Evolutionary conservation across 2,113 vertebrate genomes (phyloP).

Genomic region (Trichechus manatus): DNA sequence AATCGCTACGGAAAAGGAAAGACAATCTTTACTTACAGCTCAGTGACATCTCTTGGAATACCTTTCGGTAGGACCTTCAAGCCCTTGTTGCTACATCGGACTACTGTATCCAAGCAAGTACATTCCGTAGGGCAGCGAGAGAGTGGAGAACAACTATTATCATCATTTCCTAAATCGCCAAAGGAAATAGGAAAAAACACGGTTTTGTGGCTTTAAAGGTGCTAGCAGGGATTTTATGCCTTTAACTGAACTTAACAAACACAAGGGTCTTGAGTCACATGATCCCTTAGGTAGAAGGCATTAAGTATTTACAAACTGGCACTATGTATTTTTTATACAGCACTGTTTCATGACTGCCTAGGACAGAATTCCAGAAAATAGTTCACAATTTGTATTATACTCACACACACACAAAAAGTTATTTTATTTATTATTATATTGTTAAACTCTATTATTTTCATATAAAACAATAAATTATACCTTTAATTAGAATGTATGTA

Average conservation of each 20-base stretch:
- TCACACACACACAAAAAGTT: background rate
- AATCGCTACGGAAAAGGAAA: slow-evolving; percentile 26
- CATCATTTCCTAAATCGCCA: slow-evolving; percentile 92
- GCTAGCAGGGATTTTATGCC: background rate
- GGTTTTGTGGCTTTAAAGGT: slow-evolving; percentile 1
- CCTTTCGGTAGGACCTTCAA: slow-evolving; percentile 95
- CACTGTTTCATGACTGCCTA: background rate
- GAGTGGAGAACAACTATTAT: slow-evolving; percentile 96
- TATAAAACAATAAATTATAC: background rate
- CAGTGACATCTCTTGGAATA: slow-evolving; percentile 97
- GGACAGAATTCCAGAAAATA: slow-evolving; percentile 42
- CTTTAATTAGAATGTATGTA: slow-evolving; percentile 4
- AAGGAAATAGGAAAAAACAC: slow-evolving; percentile 55
- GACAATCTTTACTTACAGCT: slow-evolving; percentile 93
- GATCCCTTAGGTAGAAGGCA: background rate
- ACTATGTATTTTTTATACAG: background rate
- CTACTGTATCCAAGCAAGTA: slow-evolving; percentile 98
- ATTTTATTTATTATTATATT: background rate
- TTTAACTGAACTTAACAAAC: slow-evolving; percentile 7
- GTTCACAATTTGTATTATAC: background rate
- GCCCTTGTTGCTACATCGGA: slow-evolving; percentile 99
- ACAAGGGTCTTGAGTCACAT: background rate
- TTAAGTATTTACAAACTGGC: background rate
- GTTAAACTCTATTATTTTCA: too few species aligned
- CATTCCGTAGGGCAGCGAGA: slow-evolving; percentile 96